Evolutionary conservation across 2,113 vertebrate species (phyloP), one percentile per base, ranked within the genome.

Genomic region (Climacteris rufus): DNA sequence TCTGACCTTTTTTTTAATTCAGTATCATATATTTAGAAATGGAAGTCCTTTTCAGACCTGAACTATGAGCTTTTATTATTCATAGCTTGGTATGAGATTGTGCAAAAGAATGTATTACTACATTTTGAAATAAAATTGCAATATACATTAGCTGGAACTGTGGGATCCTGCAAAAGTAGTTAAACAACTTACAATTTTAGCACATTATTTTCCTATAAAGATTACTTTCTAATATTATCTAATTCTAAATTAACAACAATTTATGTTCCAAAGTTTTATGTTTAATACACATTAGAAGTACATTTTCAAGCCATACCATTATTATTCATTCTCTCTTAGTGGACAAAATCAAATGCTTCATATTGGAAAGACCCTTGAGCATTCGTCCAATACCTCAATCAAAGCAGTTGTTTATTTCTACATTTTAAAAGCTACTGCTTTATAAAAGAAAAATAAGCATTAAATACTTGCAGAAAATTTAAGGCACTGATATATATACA

Each of bases 1-100:
- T 92, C 80, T 94, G 95, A 95, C 94, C 87, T 91, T 95, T 92
- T 95, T 92, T 93, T 81, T 37, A 94, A 95, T 92, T 94, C 40
- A 78, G 69, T 76, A 90, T 72, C 35, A 0, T 91, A 82, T 86
- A 89, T 92, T 93, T 93, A 44, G 94, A 96, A 97, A 63, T 91
- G 57, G 37, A 95, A 93, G 70, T 57, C 31, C 37, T 87, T 92
- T 80, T 78, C 72, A 81, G 75, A 80, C 10, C 7, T 87, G 60
- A 72, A 77, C 45, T 44, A 52, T 56, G 37, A 94, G 66, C 23
- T 91, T 93, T 96, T 76, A 77, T 77, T 81, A 92, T 92, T 94
- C 11, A 28, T 69, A 78, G 22, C 39, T 94, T 83, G 40, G 31
- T 82, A 87, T 47, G 31, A 94, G 66, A 87, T 64, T 87, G 65